phyloP scores from a whole-genome alignment of 1,140 invertebrate genomes.

The Physella acuta region DNA sequence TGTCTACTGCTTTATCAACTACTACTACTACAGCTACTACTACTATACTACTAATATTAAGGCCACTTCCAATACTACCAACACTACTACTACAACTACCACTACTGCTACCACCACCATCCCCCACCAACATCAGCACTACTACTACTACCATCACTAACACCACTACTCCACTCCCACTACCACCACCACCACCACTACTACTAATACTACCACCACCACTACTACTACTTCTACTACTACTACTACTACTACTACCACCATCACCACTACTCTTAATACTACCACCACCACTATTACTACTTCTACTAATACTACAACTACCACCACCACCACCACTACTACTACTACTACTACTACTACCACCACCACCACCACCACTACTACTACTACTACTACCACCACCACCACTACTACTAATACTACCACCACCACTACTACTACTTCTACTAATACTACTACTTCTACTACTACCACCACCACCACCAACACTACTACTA shows the following conservation, averaged over 20 bases:
- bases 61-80: neutral
- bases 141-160: neutral
- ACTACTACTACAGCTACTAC: neutral
- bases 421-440: too few relatives aligned
- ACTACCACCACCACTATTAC: neutral
- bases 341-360: conserved; percentile 19
- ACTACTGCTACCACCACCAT: neutral
- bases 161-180: neutral
- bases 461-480: too few relatives aligned
- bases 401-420: too few relatives aligned
- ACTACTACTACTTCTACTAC: neutral
- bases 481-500: too few relatives aligned
- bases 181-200: neutral
- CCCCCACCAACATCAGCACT: too few relatives aligned
- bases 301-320: neutral
- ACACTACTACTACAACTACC: neutral
- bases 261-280: neutral
- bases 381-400: neutral
- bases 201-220: too few relatives aligned
- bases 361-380: conserved; percentile 14
- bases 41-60: neutral
- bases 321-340: conserved; percentile 2
- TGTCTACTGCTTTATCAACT: neutral
- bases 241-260: neutral
- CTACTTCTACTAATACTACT: too few relatives aligned